A percentile compares a stretch with the other conserved stretches of the same genome.
phyloP scores from a whole-genome alignment of 2,888 invertebrate species.

The Lepidochitona cinerea region DNA sequence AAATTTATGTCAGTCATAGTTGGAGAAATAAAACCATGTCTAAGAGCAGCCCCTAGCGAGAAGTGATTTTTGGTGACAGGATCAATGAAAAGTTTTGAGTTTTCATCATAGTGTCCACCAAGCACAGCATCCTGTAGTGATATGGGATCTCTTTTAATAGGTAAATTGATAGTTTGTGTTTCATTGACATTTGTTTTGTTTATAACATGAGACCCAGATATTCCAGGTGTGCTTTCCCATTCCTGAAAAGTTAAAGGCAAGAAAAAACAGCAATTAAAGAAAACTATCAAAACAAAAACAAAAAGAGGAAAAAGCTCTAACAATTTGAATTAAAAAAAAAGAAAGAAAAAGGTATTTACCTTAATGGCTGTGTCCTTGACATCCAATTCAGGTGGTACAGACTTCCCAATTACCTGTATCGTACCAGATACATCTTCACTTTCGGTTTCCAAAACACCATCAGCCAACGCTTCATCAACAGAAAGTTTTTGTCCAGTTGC shows the following conservation, averaged over 20 bases:
- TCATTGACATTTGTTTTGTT: no score
- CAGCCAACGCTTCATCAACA: conserved; percentile 83
- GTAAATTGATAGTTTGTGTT: no score
- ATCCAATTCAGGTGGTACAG: conserved; percentile 8
- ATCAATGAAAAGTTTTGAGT: conserved; percentile 78
- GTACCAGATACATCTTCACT: conserved; percentile 20
- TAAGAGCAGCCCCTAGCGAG: background rate
- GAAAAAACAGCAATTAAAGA: no score
- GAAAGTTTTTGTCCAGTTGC: conserved; percentile 82
- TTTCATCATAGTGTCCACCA: conserved; percentile 17
- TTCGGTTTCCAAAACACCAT: conserved; percentile 82
- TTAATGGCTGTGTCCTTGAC: background rate
- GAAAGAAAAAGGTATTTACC: background rate
- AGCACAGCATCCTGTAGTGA: conserved; percentile 62
- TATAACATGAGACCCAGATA: no score
- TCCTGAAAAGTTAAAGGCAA: no score
- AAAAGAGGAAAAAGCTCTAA: background rate
- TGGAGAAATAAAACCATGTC: conserved; percentile 68
- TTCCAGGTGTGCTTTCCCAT: no score
- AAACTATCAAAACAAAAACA: background rate
- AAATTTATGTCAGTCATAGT: conserved; percentile 86
- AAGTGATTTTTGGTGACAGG: background rate
- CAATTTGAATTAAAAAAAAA: background rate
- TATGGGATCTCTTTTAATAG: background rate
- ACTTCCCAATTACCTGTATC: conserved; percentile 23